Evolutionary conservation across 2,797 vertebrate species (phyloP).

Genomic region (Squalus acanthias): DNA sequence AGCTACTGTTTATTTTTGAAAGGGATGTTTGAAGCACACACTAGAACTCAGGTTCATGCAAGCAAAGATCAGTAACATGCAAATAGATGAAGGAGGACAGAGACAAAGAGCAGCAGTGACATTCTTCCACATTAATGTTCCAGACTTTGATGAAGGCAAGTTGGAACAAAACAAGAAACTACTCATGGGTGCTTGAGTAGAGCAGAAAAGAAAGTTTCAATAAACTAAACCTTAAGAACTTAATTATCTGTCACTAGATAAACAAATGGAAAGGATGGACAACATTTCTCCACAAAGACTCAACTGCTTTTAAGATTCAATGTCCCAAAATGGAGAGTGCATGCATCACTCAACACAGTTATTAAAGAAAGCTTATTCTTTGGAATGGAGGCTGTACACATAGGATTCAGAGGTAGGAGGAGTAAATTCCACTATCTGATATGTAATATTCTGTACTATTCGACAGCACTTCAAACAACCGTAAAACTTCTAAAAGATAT

Average conservation of each 20-base stretch:
- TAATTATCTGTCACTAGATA: neutral
- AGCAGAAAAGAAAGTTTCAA: neutral
- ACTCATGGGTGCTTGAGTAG: neutral
- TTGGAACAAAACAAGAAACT: neutral
- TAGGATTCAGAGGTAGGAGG: neutral
- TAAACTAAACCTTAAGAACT: neutral
- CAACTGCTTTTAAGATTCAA: neutral
- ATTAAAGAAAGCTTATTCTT: neutral
- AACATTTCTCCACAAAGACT: neutral
- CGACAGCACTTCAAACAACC: neutral
- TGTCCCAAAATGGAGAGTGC: neutral
- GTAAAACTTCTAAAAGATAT: neutral
- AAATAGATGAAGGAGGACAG: neutral
- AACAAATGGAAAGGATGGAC: neutral
- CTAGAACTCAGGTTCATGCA: neutral
- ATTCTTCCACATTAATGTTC: neutral
- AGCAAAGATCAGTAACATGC: slow-evolving; percentile 12
- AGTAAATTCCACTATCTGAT: neutral
- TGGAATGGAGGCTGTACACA: neutral
- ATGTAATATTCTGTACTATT: neutral
- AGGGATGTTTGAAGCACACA: neutral
- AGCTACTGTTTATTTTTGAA: neutral
- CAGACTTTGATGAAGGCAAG: neutral
- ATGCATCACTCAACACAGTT: neutral
- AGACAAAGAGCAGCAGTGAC: neutral